Evolutionary conservation across 2,113 vertebrate species (phyloP).

Genomic region (Mormyrus iriodes): DNA sequence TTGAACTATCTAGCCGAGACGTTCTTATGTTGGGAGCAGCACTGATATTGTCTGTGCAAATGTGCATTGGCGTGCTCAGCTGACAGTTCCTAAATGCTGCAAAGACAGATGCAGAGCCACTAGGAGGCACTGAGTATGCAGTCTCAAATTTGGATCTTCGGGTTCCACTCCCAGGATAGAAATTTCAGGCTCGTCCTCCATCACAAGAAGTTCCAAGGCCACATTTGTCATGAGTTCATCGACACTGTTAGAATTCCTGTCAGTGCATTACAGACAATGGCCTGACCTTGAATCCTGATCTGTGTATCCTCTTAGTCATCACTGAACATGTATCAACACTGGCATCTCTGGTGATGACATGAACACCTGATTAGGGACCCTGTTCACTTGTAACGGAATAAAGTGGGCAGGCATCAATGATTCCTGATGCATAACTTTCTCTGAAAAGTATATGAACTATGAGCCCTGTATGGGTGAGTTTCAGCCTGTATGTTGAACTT

Average conservation of each 20-base stretch:
- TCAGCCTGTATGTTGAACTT: background rate
- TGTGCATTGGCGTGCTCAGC: background rate
- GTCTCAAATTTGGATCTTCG: background rate
- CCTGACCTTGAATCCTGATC: background rate
- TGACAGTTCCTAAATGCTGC: background rate
- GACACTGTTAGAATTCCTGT: background rate
- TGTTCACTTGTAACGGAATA: background rate
- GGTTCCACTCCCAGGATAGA: background rate
- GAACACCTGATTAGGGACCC: background rate
- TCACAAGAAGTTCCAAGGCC: background rate
- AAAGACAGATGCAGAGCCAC: background rate
- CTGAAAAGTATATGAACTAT: background rate
- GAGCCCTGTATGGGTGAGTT: background rate
- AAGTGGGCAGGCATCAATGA: background rate
- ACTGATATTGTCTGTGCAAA: background rate
- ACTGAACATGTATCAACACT: background rate
- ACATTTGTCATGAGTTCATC: background rate
- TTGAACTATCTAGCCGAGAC: background rate
- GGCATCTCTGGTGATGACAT: background rate
- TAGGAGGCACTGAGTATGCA: background rate
- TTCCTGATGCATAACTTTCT: background rate
- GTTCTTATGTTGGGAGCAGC: background rate
- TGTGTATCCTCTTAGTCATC: background rate
- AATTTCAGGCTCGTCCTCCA: background rate
- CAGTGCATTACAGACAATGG: background rate